Conservation (phyloP, 2,113 vertebrate species). For the Plotosus lineatus region DNA sequence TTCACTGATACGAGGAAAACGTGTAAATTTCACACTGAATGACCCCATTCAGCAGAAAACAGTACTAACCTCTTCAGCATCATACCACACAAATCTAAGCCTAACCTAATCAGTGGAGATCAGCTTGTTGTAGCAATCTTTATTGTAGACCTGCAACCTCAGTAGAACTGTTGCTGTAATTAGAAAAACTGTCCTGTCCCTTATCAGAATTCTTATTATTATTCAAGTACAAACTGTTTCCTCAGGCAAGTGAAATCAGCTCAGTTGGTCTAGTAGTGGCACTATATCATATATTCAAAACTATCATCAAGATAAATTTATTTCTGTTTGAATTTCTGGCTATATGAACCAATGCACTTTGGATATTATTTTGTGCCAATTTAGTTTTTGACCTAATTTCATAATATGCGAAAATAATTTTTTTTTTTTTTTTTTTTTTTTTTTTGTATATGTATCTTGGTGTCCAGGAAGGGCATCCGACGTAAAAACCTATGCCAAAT, state of each 20-base stretch:
- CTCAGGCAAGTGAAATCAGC: neutral
- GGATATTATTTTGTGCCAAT: neutral
- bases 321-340: neutral
- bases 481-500: too few species aligned
- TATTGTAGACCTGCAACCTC: neutral
- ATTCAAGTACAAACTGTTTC: neutral
- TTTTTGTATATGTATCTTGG: neutral
- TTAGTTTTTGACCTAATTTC: neutral
- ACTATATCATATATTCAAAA: neutral
- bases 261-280: neutral
- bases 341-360: neutral
- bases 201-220: neutral
- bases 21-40: too few species aligned
- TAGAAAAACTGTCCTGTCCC: neutral
- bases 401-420: neutral
- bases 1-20: too few species aligned
- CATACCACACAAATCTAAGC: too few species aligned
- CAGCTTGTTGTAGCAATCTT: neutral
- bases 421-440: neutral
- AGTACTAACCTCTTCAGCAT: too few species aligned
- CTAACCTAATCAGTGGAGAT: neutral
- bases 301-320: neutral
- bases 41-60: too few species aligned
- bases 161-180: neutral
- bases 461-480: too few species aligned